Evolutionary conservation across 2,797 vertebrate species (phyloP).

Genomic region (Fistularia tabacaria): DNA sequence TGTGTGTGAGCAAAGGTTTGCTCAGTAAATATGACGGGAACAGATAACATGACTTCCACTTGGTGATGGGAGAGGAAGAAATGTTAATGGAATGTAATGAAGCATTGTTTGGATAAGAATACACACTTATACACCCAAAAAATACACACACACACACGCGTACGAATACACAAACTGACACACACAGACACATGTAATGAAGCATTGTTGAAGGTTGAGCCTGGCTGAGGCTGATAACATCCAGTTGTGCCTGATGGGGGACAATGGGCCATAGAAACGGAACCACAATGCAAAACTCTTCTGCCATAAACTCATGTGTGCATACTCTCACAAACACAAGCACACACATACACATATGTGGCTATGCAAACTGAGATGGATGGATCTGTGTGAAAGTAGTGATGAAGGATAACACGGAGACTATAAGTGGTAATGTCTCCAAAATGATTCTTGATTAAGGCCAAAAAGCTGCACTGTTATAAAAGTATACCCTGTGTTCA

Average conservation of each 20-base stretch:
- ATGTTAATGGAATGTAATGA: slow-evolving; percentile 61
- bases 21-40: slow-evolving; percentile 14
- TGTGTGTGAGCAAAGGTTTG: slow-evolving; percentile 37
- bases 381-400: slow-evolving; percentile 26
- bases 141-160: slow-evolving; percentile 13
- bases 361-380: slow-evolving; percentile 11
- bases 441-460: no score
- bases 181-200: slow-evolving; percentile 57
- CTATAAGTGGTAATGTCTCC: neutral
- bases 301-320: no score
- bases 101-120: slow-evolving; percentile 56
- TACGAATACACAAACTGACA: neutral
- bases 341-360: slow-evolving; percentile 10
- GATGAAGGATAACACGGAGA: slow-evolving; percentile 24
- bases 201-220: slow-evolving; percentile 65
- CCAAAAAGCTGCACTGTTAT: no score
- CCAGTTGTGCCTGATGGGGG: slow-evolving; percentile 61
- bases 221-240: slow-evolving; percentile 73
- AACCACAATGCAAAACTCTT: slow-evolving; percentile 18
- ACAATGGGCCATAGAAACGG: slow-evolving; percentile 65
- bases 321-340: slow-evolving; percentile 32
- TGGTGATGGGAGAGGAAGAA: slow-evolving; percentile 56
- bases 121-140: slow-evolving; percentile 8
- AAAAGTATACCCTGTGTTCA: no score
- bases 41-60: slow-evolving; percentile 54